A percentile compares a stretch with the other conserved stretches of the same genome.
These are phyloP conservation scores for Mionectes olivaceus DNA, from an alignment of 2,797 vertebrate species.

Conservation along the genomic window DNA sequence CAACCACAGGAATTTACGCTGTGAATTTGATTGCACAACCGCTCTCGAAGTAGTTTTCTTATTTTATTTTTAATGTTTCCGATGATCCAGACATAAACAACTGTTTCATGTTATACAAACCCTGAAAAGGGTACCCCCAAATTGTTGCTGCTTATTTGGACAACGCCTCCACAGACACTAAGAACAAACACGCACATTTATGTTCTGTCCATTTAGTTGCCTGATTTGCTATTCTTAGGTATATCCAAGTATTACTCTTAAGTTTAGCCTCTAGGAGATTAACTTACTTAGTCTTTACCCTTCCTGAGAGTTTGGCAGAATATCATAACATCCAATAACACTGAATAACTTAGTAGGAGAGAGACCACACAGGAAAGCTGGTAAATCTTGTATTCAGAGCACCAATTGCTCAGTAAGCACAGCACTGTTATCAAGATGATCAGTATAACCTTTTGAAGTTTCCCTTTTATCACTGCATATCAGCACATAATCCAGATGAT, in stretches of 20 bases:
- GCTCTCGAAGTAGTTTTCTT: not conserved
- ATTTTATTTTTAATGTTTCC: not conserved
- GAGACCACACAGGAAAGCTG: constrained; percentile 7
- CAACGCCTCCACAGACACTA: not conserved
- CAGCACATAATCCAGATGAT: not conserved
- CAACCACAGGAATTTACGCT: not conserved
- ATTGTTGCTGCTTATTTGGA: not conserved
- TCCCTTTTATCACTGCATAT: not conserved
- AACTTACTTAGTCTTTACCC: not conserved
- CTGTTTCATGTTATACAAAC: not conserved
- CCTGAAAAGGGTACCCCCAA: not conserved
- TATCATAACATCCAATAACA: not conserved
- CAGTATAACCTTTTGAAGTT: not conserved
- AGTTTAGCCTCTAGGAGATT: not conserved
- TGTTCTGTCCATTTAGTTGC: not conserved
- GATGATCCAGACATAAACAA: not conserved
- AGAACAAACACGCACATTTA: not conserved
- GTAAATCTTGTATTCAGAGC: not conserved
- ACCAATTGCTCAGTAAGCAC: not conserved
- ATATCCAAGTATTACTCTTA: not conserved
- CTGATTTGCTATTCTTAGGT: not conserved
- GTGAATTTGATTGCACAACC: not conserved
- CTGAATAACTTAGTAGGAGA: not conserved
- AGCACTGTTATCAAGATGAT: not conserved
- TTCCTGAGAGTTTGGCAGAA: not conserved